Evolutionary conservation across 2,113 vertebrate genomes (phyloP).

Genomic region (Scomber colias): DNA sequence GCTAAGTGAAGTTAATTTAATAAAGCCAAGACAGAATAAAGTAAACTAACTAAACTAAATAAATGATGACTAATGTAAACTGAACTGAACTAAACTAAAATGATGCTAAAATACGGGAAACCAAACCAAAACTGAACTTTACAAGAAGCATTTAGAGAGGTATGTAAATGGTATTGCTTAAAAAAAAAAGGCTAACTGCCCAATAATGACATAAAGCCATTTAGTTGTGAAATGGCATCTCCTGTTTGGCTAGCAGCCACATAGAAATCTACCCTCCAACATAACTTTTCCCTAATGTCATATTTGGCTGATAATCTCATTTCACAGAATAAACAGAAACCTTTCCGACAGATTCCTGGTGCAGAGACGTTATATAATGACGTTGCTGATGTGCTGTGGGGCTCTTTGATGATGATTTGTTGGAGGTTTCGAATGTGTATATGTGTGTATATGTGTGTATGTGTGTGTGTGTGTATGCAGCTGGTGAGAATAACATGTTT

Average conservation of each 20-base stretch:
- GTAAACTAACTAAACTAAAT: no score
- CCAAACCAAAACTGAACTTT: no score
- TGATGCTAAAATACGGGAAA: no score
- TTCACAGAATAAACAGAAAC: slow-evolving; percentile 44
- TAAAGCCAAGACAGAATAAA: no score
- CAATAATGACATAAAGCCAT: neutral
- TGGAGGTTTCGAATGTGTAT: slow-evolving; percentile 9
- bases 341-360: slow-evolving; percentile 34
- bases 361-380: slow-evolving; percentile 48
- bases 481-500: slow-evolving; percentile 30
- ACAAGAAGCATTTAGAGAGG: no score
- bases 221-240: neutral
- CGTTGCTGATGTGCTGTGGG: neutral
- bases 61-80: no score
- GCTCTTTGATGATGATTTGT: slow-evolving; percentile 48
- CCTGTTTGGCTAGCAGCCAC: neutral
- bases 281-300: slow-evolving; percentile 29
- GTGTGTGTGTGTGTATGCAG: slow-evolving; percentile 12
- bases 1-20: no score
- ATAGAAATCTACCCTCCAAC: neutral
- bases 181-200: neutral
- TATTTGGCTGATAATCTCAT: slow-evolving; percentile 44
- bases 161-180: neutral
- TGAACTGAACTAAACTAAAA: no score
- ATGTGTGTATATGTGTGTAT: slow-evolving; percentile 3